phyloP scores from a whole-genome alignment of 2,797 vertebrate species.

The Hoplostethus atlanticus region DNA sequence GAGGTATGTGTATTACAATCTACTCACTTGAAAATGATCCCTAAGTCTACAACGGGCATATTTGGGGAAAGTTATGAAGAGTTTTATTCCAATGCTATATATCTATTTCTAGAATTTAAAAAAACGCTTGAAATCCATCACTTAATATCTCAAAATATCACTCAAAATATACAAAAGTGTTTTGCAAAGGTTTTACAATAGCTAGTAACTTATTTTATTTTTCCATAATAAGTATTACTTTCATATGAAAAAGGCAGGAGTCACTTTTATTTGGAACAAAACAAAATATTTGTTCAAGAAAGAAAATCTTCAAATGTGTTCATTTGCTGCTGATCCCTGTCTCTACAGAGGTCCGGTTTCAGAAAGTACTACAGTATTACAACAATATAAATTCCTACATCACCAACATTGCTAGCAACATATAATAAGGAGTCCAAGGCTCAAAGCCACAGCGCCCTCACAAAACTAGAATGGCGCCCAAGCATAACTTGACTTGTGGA shows the following conservation, averaged over 20 bases:
- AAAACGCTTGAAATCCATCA: neutral
- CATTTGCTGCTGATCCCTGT: neutral
- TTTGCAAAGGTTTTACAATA: no score
- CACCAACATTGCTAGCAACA: conserved; percentile 3
- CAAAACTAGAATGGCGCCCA: no score
- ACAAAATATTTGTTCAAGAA: no score
- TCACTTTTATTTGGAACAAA: no score
- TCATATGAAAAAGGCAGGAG: no score
- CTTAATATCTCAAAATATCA: neutral
- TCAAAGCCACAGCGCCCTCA: no score
- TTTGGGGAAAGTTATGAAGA: neutral
- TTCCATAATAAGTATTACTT: no score
- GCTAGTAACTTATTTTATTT: no score
- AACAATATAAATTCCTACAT: conserved; percentile 23
- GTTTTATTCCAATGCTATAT: neutral
- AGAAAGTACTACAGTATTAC: no score
- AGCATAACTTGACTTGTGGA: no score
- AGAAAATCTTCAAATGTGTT: neutral
- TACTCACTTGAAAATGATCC: conserved; percentile 8
- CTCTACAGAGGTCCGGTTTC: conserved; percentile 11
- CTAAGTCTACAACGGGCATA: neutral
- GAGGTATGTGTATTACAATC: neutral
- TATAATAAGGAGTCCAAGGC: no score
- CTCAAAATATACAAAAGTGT: no score
- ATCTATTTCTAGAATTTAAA: neutral